Conservation (phyloP, 2,797 vertebrate species). For the Oreochromis grahami region DNA sequence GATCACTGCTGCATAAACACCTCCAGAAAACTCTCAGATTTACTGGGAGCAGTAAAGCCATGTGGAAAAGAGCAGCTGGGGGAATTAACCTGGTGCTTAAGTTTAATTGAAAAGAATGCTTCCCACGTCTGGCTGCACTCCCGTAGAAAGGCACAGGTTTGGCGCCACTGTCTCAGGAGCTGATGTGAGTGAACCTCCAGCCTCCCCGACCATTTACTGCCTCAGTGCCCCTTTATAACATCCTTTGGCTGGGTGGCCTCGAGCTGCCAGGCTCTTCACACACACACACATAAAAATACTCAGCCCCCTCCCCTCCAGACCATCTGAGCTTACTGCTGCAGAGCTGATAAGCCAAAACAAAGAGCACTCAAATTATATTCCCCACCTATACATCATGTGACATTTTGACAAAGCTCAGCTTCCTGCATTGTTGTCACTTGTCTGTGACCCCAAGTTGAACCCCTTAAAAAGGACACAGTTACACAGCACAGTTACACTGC, state of each 20-base stretch:
- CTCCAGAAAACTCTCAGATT: slow-evolving; percentile 32
- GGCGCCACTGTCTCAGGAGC: slow-evolving; percentile 15
- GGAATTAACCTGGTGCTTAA: slow-evolving; percentile 38
- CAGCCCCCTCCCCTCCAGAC: slow-evolving; percentile 20
- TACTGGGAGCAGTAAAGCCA: slow-evolving; percentile 30
- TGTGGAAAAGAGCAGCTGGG: slow-evolving; percentile 58
- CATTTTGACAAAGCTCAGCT: slow-evolving; percentile 55
- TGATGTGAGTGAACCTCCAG: slow-evolving; percentile 30
- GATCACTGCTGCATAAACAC: slow-evolving; percentile 7
- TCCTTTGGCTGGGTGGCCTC: not conserved
- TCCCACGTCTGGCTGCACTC: slow-evolving; percentile 7
- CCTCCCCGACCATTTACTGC: slow-evolving; percentile 61
- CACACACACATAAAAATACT: not conserved
- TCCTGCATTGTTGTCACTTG: slow-evolving; percentile 55
- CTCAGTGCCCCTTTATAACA: slow-evolving; percentile 58
- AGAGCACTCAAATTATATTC: slow-evolving; percentile 54
- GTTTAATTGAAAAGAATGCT: slow-evolving; percentile 30
- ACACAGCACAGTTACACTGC: not conserved
- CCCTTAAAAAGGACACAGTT: not conserved
- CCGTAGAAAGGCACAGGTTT: slow-evolving; percentile 21
- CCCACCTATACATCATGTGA: slow-evolving; percentile 54
- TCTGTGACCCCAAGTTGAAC: slow-evolving; percentile 47
- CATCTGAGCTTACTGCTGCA: slow-evolving; percentile 57
- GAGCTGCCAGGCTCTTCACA: not conserved
- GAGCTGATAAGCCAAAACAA: slow-evolving; percentile 72